Evolutionary conservation across 2,113 vertebrate species (phyloP), one percentile per base, ranked within the genome.

Genomic region (Vidua macroura): DNA sequence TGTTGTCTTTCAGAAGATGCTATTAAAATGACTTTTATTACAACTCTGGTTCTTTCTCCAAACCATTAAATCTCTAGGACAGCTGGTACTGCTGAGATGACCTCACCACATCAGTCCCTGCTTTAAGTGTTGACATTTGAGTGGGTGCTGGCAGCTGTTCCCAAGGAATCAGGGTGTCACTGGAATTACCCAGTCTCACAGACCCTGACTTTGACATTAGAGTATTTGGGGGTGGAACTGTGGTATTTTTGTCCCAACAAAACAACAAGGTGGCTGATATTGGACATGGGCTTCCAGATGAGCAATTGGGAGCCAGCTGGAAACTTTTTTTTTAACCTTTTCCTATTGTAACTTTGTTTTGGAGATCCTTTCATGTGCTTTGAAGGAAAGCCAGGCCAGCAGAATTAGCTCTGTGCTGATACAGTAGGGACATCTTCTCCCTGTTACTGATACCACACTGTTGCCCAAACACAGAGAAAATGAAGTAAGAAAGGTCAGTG

Each of bases 71-170:
- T 93, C 76, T 76, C 59, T 59, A 84, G 92, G 77, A 37, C 85
- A 88, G 72, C 35, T 77, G 72, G 63, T 60, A 46, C 70, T 80
- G 92, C 95, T 96, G 87, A 93, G 77, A 67, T 85, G 94, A 85
- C 67, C 15, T 21, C 62, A 84, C 74, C 75, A 19, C 11, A 37
- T 69, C 70, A 53, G 37, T 77, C 90, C 63, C 60, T 88, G 74
- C 81, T 93, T 73, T 75, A 33, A 41, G 20, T 48, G 51, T 60
- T 95, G 90, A 83, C 74, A 27, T 86, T 81, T 73, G 58, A 55
- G 77, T 64, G 55, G 14, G 41, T 64, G 53, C 63, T 88, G 73
- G 77, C 35, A 67, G 19, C 7, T 72, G 30, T 31, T 92, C 52
- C 70, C 51, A 84, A 51, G 78, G 30, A 66, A 75, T 76, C 30